Evolutionary conservation across 2,113 vertebrate species (phyloP), one percentile per base, ranked within the genome.

Genomic region (Gopherus evgoodei): DNA sequence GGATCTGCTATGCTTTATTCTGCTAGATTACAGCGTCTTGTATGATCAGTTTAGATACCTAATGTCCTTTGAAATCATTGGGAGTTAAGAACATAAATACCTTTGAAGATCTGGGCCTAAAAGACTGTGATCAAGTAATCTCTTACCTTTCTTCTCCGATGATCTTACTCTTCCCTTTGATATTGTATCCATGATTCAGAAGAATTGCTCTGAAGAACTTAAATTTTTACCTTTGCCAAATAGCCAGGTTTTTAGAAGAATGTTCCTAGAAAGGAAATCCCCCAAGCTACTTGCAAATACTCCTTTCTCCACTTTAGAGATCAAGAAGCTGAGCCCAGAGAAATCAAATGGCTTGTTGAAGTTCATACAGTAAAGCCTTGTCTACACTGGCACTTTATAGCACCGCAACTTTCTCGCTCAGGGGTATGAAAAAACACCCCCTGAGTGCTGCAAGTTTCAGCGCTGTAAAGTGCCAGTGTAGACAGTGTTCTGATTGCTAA

Each of bases 131-230:
- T 69, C 62, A 69, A 19, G 35, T 69, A 31, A 69, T 27, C 62
- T 65, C 56, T 57, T 27, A 57, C 56, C 56, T 57, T 57, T 57
- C 56, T 57, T 22, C 25, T 27, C 25, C 11, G 25, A 27, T 57
- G 56, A 57, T 57, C 25, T 57, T 57, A 57, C 11, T 11, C 56
- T 42, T n/a, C 27, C 75, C 59, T 53, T 8, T 49, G 42, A 31
- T 49, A 69, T 81, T 88, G 29, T 16, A 0, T 5, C 8, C 4
- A 62, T 47, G 54, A 10, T 1, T 31, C 12, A 44, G 14, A 35
- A n/a, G 38, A 8, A 89, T 49, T 94, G 95, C 57, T 86, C 93
- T 94, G 95, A 91, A 97, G 95, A 96, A 95, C 93, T 91, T 7
- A 16, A 25, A 1, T 69, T 29, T 72, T 86, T 94, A 83, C 82